Evolutionary conservation across 2,113 vertebrate genomes (phyloP).

Genomic region (Thomomys bottae): DNA sequence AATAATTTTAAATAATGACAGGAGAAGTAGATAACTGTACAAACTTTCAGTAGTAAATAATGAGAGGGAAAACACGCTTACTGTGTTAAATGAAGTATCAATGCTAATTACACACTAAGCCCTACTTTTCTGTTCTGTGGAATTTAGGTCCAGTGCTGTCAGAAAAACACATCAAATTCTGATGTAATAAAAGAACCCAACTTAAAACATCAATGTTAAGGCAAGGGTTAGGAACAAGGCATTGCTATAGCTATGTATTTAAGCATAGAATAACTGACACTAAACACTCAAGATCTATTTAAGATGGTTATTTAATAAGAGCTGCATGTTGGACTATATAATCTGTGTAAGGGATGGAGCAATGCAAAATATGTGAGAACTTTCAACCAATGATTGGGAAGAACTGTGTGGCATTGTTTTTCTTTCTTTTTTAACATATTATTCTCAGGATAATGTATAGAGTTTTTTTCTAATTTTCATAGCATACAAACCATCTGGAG

Average conservation of each 20-base stretch:
- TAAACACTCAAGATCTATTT: neutral
- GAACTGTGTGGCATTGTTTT: neutral
- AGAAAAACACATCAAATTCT: conserved; percentile 23
- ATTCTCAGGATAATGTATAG: too few relatives aligned
- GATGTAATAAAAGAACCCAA: conserved; percentile 25
- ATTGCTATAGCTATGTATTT: neutral
- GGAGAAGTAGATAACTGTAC: neutral
- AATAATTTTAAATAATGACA: conserved; percentile 18
- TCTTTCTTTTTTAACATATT: too few relatives aligned
- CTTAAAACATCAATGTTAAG: conserved; percentile 4
- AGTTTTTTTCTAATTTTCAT: neutral
- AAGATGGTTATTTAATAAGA: neutral
- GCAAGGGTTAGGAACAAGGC: conserved; percentile 14
- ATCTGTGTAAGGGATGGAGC: neutral
- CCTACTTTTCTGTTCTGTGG: conserved; percentile 14
- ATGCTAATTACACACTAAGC: conserved; percentile 51
- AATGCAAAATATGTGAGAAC: neutral
- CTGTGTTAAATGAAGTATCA: conserved; percentile 63
- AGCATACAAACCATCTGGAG: neutral
- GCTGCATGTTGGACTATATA: neutral
- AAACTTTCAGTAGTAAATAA: conserved; percentile 20
- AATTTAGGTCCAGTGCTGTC: conserved; percentile 41
- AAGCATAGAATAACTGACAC: neutral
- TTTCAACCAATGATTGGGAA: neutral
- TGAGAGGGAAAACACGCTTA: neutral